These are phyloP conservation scores for Pangasianodon gigas DNA, from an alignment of 2,113 vertebrate species.

Conservation along the genomic window DNA sequence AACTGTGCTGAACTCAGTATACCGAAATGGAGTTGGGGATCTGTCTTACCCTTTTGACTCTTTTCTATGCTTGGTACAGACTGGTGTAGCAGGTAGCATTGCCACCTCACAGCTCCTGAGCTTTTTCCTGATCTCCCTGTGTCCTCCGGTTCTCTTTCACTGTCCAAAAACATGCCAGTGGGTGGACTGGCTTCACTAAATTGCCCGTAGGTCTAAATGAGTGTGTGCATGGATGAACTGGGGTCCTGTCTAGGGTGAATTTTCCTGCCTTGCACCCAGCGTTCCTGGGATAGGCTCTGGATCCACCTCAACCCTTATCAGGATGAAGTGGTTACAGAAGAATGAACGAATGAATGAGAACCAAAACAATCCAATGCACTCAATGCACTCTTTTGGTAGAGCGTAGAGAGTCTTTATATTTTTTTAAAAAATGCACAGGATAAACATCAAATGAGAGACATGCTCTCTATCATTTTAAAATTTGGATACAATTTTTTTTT, in stretches of 20 bases:
- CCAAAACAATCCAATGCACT: not conserved
- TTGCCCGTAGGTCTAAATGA: not conserved
- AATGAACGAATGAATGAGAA: not conserved
- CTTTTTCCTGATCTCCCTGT: too few species aligned
- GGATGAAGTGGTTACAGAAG: not conserved
- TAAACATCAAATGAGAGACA: constrained; percentile 5
- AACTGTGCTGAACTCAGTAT: not conserved
- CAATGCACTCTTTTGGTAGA: not conserved
- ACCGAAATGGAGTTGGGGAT: not conserved
- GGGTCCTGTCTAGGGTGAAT: not conserved
- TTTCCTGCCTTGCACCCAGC: not conserved
- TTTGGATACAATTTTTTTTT: not conserved
- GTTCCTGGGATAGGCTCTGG: not conserved
- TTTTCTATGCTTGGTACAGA: not conserved
- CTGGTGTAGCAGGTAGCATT: not conserved
- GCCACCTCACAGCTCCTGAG: too few species aligned
- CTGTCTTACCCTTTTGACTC: not conserved
- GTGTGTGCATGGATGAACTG: not conserved
- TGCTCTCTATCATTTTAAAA: not conserved
- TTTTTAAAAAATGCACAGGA: not conserved
- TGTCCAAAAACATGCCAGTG: not conserved
- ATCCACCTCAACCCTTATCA: not conserved
- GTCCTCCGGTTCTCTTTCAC: too few species aligned
- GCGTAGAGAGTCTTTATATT: not conserved
- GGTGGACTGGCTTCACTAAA: not conserved